Evolutionary conservation across 2,113 vertebrate species (phyloP).

Genomic region (Anthoscopus minutus): DNA sequence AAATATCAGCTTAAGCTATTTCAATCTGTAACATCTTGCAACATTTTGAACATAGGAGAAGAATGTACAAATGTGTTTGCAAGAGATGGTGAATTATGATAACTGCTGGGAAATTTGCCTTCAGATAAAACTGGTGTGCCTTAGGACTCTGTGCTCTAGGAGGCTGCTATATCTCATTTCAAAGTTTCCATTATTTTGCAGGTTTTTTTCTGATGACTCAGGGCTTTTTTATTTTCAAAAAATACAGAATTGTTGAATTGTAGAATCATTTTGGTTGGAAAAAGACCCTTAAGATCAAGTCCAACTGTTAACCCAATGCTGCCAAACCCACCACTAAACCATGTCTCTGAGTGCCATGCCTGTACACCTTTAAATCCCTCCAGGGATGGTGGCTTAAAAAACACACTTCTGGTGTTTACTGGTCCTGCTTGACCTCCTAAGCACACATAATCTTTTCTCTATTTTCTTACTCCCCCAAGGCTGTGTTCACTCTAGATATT

Average conservation of each 20-base stretch:
- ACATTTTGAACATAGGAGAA: background rate
- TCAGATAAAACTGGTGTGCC: background rate
- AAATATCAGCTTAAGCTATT: background rate
- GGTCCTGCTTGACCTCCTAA: background rate
- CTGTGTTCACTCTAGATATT: background rate
- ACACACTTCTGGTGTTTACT: background rate
- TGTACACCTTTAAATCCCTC: background rate
- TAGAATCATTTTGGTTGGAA: background rate
- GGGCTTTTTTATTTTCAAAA: background rate
- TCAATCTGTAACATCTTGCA: background rate
- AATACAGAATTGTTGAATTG: background rate
- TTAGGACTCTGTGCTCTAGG: background rate
- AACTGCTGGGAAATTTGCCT: background rate
- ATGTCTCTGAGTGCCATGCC: rapidly evolving
- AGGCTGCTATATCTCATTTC: background rate
- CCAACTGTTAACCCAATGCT: rapidly evolving
- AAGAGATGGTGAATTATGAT: background rate
- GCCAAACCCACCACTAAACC: background rate
- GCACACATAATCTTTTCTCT: background rate
- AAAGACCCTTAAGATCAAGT: background rate
- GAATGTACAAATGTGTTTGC: background rate
- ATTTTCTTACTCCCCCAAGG: background rate
- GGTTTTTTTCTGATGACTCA: background rate
- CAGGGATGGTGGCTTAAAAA: background rate
- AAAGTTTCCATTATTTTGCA: background rate